Conservation (phyloP, 1,140 invertebrate genomes). For the Heliconius hermathena region DNA sequence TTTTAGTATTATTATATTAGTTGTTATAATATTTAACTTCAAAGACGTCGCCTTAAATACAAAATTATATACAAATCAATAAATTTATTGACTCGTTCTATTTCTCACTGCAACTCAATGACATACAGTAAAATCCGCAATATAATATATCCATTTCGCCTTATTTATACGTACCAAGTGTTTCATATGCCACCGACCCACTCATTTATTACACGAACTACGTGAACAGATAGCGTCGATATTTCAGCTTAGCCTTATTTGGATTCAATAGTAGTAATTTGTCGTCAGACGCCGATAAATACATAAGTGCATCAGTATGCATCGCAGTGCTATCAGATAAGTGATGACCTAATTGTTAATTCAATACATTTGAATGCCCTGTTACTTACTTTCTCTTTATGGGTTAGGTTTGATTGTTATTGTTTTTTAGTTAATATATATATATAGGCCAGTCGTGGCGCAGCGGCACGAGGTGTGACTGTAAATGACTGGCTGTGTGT, state of each 20-base stretch:
- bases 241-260: constrained; percentile 26
- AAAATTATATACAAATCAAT: neutral
- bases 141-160: neutral
- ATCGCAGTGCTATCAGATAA: constrained; percentile 28
- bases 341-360: constrained; percentile 20
- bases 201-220: constrained; percentile 13
- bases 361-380: constrained; percentile 18
- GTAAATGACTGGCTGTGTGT: no score
- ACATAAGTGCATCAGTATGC: constrained; percentile 20
- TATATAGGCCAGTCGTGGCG: no score
- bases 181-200: neutral
- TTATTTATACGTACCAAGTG: neutral
- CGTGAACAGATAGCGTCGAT: constrained; percentile 24
- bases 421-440: constrained; percentile 4
- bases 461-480: no score
- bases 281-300: constrained; percentile 14
- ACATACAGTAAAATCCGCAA: neutral
- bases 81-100: neutral
- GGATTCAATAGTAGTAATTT: constrained; percentile 21
- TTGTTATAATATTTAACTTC: no score
- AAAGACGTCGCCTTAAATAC: neutral
- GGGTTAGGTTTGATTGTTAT: constrained; percentile 14
- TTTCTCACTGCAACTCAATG: neutral
- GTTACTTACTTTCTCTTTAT: constrained; percentile 24
- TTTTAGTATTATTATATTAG: no score